Conservation (phyloP, 1,140 invertebrate genomes). For the Platorchestia sp. region DNA sequence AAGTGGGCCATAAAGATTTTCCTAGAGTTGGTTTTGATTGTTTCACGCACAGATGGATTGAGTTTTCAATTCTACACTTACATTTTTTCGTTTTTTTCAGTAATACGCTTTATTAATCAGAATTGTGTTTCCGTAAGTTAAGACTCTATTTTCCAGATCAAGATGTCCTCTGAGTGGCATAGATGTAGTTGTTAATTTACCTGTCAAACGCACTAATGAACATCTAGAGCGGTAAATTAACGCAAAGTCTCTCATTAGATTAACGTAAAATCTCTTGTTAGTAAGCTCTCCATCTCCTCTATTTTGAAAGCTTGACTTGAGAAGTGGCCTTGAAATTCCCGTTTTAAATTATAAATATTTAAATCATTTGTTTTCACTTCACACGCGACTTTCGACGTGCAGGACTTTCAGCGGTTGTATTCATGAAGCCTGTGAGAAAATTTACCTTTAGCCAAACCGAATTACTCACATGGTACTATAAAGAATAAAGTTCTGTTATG, state of each 20-base stretch:
- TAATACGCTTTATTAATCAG: neutral
- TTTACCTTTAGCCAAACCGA: neutral
- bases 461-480: neutral
- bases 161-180: neutral
- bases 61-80: neutral
- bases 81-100: neutral
- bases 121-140: neutral
- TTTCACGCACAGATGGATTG: neutral
- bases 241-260: too few species aligned
- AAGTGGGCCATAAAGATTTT: neutral
- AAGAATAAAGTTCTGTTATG: neutral
- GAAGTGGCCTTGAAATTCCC: neutral
- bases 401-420: neutral
- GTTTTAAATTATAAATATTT: neutral
- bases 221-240: too few species aligned
- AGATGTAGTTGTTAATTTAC: neutral
- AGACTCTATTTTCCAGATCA: neutral
- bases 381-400: neutral
- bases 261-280: too few species aligned
- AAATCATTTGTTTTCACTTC: neutral
- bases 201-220: too few species aligned
- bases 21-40: too few species aligned
- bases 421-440: neutral
- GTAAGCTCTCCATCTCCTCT: too few species aligned
- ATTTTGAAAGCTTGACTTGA: too few species aligned